Evolutionary conservation across 2,888 invertebrate genomes (phyloP), one percentile per base, ranked within the genome.

Genomic region (Nomada goodeniana): DNA sequence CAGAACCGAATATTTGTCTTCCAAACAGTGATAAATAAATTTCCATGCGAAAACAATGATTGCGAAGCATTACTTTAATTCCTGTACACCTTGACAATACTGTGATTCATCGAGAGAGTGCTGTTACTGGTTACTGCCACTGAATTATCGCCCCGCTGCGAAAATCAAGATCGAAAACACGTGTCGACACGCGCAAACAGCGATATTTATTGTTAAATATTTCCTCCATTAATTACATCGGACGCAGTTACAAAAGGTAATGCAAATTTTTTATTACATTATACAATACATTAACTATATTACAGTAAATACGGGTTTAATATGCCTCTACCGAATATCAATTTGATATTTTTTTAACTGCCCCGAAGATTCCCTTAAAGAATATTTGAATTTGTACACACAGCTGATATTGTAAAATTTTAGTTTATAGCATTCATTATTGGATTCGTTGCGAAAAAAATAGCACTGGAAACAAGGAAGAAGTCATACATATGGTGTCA

Each of bases 91-190:
- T 69, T 59, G 44, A 44, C 13, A n/a, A 29, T 20, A n/a, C 57
- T 26, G n/a, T 47, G 47, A 70, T 59, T 59, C 13, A 20, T 70
- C 47, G 15, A 23, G n/a, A 59, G 47, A 47, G 47, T 70, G 29
- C 59, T 2, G 26, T 26, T 47, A n/a, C 10, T 59, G 15, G 36
- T 36, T 36, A 36, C 36, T 36, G 36, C 20, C n/a, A 13, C 20
- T 47, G 20, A 59, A 69, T 59, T 59, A 70, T 47, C 29, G n/a
- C 26, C 47, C 15, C 44, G 29, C n/a, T n/a, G 44, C 26, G 20
- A 9, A 26, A 36, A 44, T 5, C 44, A 9, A 47, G n/a, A n/a
- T 69, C 69, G 44, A 15, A 29, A 57, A 15, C 57, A 59, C 26
- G 10, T 69, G 13, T 47, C 15, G 44, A 1, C n/a, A 57, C 44